These are phyloP conservation scores for Brenthis ino DNA, from an alignment of 2,888 invertebrate genomes.

Conservation along the genomic window DNA sequence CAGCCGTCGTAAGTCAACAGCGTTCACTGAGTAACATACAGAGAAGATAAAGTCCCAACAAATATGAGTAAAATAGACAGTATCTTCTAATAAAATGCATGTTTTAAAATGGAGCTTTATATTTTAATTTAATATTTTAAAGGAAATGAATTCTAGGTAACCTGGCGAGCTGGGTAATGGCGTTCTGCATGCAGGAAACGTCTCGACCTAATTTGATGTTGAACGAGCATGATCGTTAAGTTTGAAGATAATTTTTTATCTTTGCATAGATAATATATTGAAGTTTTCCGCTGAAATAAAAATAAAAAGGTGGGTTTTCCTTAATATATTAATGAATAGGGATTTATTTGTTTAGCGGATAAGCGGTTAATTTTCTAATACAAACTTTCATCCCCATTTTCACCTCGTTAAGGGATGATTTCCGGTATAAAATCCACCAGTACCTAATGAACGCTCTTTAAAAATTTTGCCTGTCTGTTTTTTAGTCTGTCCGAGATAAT, in stretches of 20 bases:
- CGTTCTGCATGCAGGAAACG: constrained; percentile 32
- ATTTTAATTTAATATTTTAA: constrained; percentile 24
- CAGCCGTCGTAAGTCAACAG: background rate
- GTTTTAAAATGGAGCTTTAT: constrained; percentile 12
- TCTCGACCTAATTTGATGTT: constrained; percentile 35
- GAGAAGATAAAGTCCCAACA: constrained; percentile 1
- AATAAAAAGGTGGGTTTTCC: background rate
- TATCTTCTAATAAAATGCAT: constrained; percentile 3
- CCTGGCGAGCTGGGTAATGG: constrained; percentile 27
- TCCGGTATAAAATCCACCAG: no score
- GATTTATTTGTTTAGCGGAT: no score
- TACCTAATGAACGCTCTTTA: no score
- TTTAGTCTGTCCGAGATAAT: no score
- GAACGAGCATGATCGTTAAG: constrained; percentile 31
- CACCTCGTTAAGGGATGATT: no score
- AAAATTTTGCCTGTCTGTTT: no score
- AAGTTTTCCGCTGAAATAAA: background rate
- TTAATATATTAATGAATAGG: no score
- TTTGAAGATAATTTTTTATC: constrained; percentile 27
- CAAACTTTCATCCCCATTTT: no score
- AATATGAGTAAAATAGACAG: constrained; percentile 8
- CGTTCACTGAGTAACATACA: background rate
- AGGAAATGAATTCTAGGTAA: constrained; percentile 26
- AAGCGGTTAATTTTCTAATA: no score
- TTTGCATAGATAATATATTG: constrained; percentile 9